Percentiles rank a stretch among this genome's conserved stretches.
phyloP scores from a whole-genome alignment of 1,140 invertebrate genomes.

The Holotrichia oblita region DNA sequence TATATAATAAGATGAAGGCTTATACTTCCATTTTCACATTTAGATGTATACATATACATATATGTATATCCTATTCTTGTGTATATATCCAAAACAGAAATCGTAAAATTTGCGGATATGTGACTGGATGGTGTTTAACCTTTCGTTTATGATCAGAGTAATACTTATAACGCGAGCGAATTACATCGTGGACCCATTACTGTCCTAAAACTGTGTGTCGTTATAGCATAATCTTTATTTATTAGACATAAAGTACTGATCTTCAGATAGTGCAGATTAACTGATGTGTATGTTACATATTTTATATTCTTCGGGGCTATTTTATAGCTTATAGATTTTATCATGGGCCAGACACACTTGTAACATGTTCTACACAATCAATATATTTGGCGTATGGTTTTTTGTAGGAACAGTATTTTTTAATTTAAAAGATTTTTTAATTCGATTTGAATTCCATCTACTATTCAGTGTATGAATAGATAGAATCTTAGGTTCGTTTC shows the following conservation, averaged over 20 bases:
- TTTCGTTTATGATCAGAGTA: constrained; percentile 11
- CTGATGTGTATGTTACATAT: background rate
- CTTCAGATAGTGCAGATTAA: background rate
- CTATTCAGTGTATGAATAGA: too few relatives aligned
- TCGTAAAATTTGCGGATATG: background rate
- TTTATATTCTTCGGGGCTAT: background rate
- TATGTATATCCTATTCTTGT: background rate
- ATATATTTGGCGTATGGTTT: too few relatives aligned
- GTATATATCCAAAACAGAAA: background rate
- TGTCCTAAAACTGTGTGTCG: background rate
- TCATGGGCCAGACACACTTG: too few relatives aligned
- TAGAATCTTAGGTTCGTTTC: too few relatives aligned
- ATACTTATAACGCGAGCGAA: background rate
- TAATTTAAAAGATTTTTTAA: too few relatives aligned
- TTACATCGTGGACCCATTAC: background rate
- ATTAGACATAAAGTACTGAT: background rate
- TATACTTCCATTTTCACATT: too few relatives aligned
- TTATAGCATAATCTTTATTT: background rate
- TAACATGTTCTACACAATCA: too few relatives aligned
- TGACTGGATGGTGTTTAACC: background rate
- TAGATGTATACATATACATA: too few relatives aligned
- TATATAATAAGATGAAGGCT: too few relatives aligned
- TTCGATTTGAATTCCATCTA: too few relatives aligned
- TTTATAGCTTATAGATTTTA: too few relatives aligned
- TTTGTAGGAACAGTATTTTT: too few relatives aligned